A percentile compares a stretch with the other conserved stretches of the same genome.
Conservation (phyloP, 2,113 vertebrate species). For the Pithys albifrons region DNA sequence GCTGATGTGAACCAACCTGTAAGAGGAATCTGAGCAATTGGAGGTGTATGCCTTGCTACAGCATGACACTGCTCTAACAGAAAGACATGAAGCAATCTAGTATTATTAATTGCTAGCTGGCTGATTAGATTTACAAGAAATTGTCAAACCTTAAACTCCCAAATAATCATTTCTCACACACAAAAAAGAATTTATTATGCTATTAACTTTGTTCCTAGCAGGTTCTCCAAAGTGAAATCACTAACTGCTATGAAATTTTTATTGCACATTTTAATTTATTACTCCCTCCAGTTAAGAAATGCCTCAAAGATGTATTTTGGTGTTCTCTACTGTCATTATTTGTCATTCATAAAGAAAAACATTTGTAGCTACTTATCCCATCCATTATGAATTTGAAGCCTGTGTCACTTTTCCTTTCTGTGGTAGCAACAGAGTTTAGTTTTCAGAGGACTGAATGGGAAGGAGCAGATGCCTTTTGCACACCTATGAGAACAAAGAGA, state of each 20-base stretch:
- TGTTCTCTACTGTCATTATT: conserved; percentile 37
- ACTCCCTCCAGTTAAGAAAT: conserved; percentile 61
- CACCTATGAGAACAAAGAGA: background rate
- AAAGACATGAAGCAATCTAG: conserved; percentile 56
- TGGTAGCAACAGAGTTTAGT: background rate
- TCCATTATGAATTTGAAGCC: conserved; percentile 16
- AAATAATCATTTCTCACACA: conserved; percentile 68
- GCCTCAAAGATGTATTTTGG: conserved; percentile 60
- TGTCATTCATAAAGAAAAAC: conserved; percentile 51
- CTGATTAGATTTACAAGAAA: conserved; percentile 71
- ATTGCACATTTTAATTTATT: conserved; percentile 74
- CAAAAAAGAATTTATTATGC: conserved; percentile 67
- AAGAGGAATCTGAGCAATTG: background rate
- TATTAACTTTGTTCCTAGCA: conserved; percentile 72
- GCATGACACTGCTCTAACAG: conserved; percentile 10
- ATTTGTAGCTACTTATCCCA: conserved; percentile 53
- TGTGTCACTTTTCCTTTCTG: background rate
- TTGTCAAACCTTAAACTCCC: conserved; percentile 62
- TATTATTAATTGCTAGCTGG: conserved; percentile 70
- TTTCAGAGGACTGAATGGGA: background rate
- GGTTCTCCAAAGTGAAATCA: conserved; percentile 68
- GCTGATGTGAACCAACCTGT: background rate
- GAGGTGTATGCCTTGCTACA: background rate
- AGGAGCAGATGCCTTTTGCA: background rate
- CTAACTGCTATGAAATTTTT: conserved; percentile 71